Evolutionary conservation across 2,113 vertebrate genomes (phyloP).

Genomic region (Dromas ardeola): DNA sequence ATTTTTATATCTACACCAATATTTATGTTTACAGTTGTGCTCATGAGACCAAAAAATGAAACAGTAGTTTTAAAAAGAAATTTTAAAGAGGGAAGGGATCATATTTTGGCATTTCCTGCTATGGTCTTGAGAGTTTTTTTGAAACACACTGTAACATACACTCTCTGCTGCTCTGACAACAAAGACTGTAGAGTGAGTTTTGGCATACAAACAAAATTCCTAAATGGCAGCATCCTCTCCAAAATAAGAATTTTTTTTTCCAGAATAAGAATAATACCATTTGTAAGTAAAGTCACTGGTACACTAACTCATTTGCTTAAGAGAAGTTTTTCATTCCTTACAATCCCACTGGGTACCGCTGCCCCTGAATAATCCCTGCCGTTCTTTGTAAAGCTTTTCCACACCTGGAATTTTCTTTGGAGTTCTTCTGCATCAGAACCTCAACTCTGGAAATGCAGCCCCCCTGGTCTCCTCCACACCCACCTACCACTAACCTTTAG

Average conservation of each 20-base stretch:
- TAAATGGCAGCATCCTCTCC: neutral
- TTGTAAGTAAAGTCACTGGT: neutral
- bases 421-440: neutral
- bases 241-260: neutral
- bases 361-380: neutral
- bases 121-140: neutral
- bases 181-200: neutral
- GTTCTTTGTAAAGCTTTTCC: neutral
- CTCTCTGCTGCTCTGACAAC: neutral
- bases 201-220: neutral
- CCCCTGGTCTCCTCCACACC: neutral
- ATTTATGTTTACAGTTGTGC: neutral
- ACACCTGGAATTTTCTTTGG: neutral
- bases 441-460: neutral
- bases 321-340: neutral
- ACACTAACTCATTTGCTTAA: neutral
- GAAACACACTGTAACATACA: neutral
- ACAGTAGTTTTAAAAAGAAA: neutral
- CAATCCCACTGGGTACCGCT: neutral
- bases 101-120: neutral
- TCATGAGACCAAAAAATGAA: neutral
- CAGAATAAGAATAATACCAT: no score
- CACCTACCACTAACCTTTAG: neutral
- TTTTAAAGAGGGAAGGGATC: neutral
- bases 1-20: neutral